Base-by-base conservation (phyloP, 2,888 invertebrate species). In the Pristionchus exspectatus region DNA sequence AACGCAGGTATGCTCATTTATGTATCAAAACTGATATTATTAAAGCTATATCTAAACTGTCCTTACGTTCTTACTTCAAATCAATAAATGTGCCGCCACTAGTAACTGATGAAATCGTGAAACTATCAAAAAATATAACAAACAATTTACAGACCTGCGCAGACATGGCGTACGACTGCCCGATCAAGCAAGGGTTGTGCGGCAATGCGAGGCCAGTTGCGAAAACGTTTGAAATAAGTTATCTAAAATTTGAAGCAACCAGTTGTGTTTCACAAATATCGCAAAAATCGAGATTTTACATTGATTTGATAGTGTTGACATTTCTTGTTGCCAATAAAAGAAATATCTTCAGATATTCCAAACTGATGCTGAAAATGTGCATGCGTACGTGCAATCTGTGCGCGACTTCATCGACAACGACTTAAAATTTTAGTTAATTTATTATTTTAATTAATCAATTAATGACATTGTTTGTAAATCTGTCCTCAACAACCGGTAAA, bases 291-390 rank as follows among this genome's bases (percentile, higher is more conserved):
- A 5, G 27, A 12, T n/a, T 21, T n/a, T 66, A 7, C 27, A 7
- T 66, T 24, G 9, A 66, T n/a, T 72, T 33, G 30, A 16, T 38
- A 16, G 9, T 33, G 1, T 38, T 4, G 18, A 30, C 12, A 18
- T 3, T 3, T 69, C 4, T 27, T 27, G 14, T 69, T 27, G 10
- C 24, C 72, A 33, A 72, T 38, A 1, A 30, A 72, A 33, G 1
- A 2, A 44, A 24, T 27, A 1, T 24, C 33, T 86, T 21, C 33
- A 88, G 89, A 66, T 89, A 89, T 83, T 66, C 89, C 59, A 89
- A 81, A n/a, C 83, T 89, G 44, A 89, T 89, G 89, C 83, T 83
- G 10, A 89, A 89, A 50, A 89, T 89, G 89, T 89, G 89, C 50
- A 89, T 89, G 89, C 81, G 89, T 0, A 89, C 89, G 44, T 89